Evolutionary conservation across 35 echinoderm and acorn worm genomes (phyloP).

Genomic region (Strongylocentrotus purpuratus): DNA sequence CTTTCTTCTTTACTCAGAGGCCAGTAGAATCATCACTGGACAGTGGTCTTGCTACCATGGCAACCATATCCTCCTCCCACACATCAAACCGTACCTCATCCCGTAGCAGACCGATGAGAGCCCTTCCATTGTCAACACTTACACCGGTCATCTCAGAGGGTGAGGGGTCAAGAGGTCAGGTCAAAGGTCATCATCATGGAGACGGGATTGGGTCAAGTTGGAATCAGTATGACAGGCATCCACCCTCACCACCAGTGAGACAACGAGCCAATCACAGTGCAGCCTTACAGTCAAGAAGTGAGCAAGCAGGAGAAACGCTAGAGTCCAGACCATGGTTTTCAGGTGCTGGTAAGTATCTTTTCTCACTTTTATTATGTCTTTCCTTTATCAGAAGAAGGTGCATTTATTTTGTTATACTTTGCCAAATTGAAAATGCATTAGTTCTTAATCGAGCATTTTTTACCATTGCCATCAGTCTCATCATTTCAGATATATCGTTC

Average conservation of each 20-base stretch:
- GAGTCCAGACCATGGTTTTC: constrained; percentile 6
- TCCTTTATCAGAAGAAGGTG: too few species aligned
- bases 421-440: too few species aligned
- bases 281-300: background rate
- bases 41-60: constrained; percentile 96
- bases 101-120: constrained; percentile 80
- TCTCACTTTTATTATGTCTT: background rate
- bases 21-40: constrained; percentile 73
- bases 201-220: constrained; percentile 60
- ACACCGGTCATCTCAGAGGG: constrained; percentile 85
- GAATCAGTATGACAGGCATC: constrained; percentile 81
- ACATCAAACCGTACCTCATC: constrained; percentile 53
- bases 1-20: constrained; percentile 45
- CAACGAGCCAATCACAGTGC: constrained; percentile 54
- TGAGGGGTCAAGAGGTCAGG: constrained; percentile 27
- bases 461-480: too few species aligned
- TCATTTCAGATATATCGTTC: too few species aligned
- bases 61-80: constrained; percentile 76
- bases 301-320: background rate
- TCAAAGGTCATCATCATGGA: background rate
- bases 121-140: constrained; percentile 68
- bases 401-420: too few species aligned
- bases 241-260: constrained; percentile 88
- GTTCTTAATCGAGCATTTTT: too few species aligned
- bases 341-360: background rate